phyloP scores from a whole-genome alignment of 2,797 vertebrate species.

The Channa striata region DNA sequence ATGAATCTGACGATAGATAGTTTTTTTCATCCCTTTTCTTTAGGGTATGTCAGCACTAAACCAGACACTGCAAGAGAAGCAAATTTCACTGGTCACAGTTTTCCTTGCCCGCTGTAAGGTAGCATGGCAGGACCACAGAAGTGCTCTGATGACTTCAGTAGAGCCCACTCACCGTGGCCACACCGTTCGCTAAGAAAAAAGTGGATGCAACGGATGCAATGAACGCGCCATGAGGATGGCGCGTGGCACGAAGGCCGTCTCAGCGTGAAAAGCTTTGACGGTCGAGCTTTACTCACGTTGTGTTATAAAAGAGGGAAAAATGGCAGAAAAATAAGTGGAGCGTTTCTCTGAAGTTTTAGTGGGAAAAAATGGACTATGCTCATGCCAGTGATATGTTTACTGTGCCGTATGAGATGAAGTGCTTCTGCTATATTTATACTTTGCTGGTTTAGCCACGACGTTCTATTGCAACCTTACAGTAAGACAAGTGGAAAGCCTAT shows the following conservation, averaged over 20 bases:
- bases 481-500: constrained; percentile 17
- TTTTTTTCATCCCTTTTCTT: constrained; percentile 36
- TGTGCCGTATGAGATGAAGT: constrained; percentile 16
- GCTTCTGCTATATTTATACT: constrained; percentile 25
- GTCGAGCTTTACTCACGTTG: constrained; percentile 40
- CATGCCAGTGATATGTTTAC: constrained; percentile 24
- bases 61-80: constrained; percentile 47
- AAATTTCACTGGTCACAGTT: constrained; percentile 63
- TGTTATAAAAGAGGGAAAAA: constrained; percentile 42
- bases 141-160: constrained; percentile 56
- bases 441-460: constrained; percentile 31
- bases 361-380: constrained; percentile 34
- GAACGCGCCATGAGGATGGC: constrained; percentile 39
- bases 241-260: constrained; percentile 27
- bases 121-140: constrained; percentile 35
- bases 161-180: constrained; percentile 34
- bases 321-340: constrained; percentile 4
- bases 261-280: constrained; percentile 55
- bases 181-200: constrained; percentile 23
- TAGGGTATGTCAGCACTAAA: constrained; percentile 27
- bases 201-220: constrained; percentile 49
- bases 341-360: constrained; percentile 32
- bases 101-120: constrained; percentile 39
- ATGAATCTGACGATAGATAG: too few species aligned
- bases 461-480: constrained; percentile 46